phyloP scores from a whole-genome alignment of 2,888 invertebrate genomes.

The Pheosia gnoma region DNA sequence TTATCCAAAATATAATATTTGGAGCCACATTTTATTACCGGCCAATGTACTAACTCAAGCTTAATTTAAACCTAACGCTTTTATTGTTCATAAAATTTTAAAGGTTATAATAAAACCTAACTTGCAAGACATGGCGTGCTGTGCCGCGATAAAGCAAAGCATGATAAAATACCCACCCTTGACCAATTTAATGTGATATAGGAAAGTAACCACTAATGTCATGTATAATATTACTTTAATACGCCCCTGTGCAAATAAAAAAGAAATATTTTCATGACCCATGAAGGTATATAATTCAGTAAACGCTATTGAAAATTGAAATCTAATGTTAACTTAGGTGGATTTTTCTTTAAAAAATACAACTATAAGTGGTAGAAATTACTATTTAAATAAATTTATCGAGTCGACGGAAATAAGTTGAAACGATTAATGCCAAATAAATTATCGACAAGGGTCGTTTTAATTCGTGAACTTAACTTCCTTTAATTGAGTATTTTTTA shows the following conservation, averaged over 20 bases:
- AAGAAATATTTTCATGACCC: slow-evolving; percentile 42
- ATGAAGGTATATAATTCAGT: slow-evolving; percentile 17
- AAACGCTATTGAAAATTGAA: too few relatives aligned
- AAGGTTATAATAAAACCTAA: slow-evolving; percentile 13
- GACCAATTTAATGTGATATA: slow-evolving; percentile 43
- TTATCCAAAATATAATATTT: too few relatives aligned
- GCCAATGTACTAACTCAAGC: not conserved
- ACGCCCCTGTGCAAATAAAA: slow-evolving; percentile 52
- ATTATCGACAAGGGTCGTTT: too few relatives aligned
- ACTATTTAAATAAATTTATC: too few relatives aligned
- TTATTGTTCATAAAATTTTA: not conserved
- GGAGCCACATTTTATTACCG: too few relatives aligned
- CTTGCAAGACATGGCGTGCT: slow-evolving; percentile 37
- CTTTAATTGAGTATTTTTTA: too few relatives aligned
- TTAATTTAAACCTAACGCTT: not conserved
- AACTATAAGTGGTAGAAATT: too few relatives aligned
- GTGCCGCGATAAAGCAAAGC: slow-evolving; percentile 56
- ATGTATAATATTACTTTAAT: slow-evolving; percentile 45
- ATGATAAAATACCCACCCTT: slow-evolving; percentile 44
- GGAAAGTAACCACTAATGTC: slow-evolving; percentile 47
- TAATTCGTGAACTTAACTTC: too few relatives aligned
- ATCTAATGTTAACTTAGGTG: too few relatives aligned
- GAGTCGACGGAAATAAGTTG: too few relatives aligned
- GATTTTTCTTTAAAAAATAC: too few relatives aligned
- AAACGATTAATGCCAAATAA: too few relatives aligned